Evolutionary conservation across 2,888 invertebrate genomes (phyloP), one percentile per base, ranked within the genome.

Genomic region (Calameuta pallipes): DNA sequence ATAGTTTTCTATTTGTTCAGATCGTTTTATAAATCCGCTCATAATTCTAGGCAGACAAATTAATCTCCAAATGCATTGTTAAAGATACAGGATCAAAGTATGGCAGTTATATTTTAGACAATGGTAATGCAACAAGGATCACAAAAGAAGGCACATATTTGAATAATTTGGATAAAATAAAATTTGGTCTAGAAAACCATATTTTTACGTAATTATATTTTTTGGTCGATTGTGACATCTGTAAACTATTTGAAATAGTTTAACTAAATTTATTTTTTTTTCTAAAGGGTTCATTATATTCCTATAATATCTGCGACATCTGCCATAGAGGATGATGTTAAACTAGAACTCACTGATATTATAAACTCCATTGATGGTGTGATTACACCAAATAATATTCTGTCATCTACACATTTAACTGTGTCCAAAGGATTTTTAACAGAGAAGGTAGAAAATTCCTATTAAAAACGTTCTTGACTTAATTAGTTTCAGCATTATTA

Each of bases 231-330:
- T 56, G 31, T 34, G 12, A 9, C 11, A 31, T 33, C 12, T 33
- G 13, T 31, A 71, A 33, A n/a, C 4, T 12, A 15, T 33, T 12
- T 13, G 33, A 2, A 15, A 71, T 9, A 71, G 11, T 33, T 71
- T 71, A 71, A 30, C 12, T 33, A 12, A 15, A 71, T 71, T 3
- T 31, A 6, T 31, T 6, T 71, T 34, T 70, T 33, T 12, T 71
- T 71, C 31, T 71, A 33, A 31, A 71, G 71, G 31, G 71, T 71
- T 31, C 33, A 71, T 33, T 71, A 71, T 12, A 11, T 71, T 33
- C 71, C 71, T 71, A 33, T 71, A 15, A 71, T 71, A 71, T 31
- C 71, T 33, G 71, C 71, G 31, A 71, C 71, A 13, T 71, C 71
- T 71, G 9, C 13, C 0, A 15, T 71, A 23, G 71, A 71, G 15